These are phyloP conservation scores for Montipora capricornis DNA, from an alignment of 64 coral and sea anemone genomes.

Conservation along the genomic window DNA sequence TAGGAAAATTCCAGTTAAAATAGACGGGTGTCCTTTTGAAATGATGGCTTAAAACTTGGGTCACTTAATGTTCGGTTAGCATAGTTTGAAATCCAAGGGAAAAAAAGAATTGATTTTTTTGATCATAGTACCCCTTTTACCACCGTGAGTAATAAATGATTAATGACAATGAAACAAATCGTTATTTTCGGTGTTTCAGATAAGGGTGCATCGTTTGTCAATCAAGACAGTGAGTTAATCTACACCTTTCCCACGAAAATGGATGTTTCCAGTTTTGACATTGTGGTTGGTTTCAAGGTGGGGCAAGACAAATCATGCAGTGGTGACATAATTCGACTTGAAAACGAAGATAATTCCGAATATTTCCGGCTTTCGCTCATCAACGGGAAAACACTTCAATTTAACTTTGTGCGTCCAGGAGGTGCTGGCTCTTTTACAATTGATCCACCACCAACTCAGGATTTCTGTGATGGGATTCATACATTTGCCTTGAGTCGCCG, in stretches of 20 bases:
- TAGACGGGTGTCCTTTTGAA: too few relatives aligned
- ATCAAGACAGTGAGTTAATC: constrained; percentile 46
- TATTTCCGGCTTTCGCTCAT: constrained; percentile 39
- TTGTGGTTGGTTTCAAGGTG: constrained; percentile 81
- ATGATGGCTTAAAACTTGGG: too few relatives aligned
- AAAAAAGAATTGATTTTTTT: too few relatives aligned
- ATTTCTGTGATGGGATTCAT: constrained; percentile 71
- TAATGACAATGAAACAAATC: too few relatives aligned
- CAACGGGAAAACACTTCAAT: not conserved
- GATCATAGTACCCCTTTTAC: too few relatives aligned
- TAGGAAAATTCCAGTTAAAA: too few relatives aligned
- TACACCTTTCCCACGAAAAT: constrained; percentile 48
- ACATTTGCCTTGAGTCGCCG: constrained; percentile 51
- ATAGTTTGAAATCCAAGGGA: too few relatives aligned
- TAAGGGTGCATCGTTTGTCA: constrained; percentile 72
- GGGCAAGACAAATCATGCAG: constrained; percentile 1
- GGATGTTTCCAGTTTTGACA: constrained; percentile 49
- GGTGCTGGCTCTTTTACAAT: not conserved
- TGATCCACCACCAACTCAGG: not conserved
- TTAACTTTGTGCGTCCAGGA: not conserved
- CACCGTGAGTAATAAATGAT: too few relatives aligned
- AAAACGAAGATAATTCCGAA: not conserved
- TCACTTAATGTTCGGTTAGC: too few relatives aligned
- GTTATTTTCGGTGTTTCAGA: constrained; percentile 33
- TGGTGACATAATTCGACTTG: constrained; percentile 69